Percentiles rank a stretch among this genome's conserved stretches.
These are phyloP conservation scores for Papilio xuthus DNA, from an alignment of 1,140 invertebrate species.

Conservation along the genomic window DNA sequence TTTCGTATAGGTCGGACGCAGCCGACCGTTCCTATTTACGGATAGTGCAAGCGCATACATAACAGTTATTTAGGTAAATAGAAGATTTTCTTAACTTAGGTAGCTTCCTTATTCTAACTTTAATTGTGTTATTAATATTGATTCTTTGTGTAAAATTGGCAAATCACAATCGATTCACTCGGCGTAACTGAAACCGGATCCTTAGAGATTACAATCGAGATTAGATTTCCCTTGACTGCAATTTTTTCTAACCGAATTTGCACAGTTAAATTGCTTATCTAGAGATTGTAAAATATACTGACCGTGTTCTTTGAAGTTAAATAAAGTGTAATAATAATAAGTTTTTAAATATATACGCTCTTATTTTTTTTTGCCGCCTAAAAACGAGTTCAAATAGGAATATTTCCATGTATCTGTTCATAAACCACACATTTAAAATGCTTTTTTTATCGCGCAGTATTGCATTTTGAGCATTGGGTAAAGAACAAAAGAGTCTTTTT, in stretches of 20 bases:
- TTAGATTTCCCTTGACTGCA: slow-evolving; percentile 28
- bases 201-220: neutral
- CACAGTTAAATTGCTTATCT: slow-evolving; percentile 9
- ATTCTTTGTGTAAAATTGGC: neutral
- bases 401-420: too few species aligned
- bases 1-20: too few species aligned
- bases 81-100: neutral
- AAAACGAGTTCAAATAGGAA: too few species aligned
- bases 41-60: too few species aligned
- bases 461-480: too few species aligned
- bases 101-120: neutral
- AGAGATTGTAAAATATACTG: neutral
- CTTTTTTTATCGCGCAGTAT: too few species aligned
- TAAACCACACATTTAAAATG: too few species aligned
- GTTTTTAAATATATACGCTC: too few species aligned
- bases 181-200: neutral
- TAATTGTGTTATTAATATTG: neutral
- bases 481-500: too few species aligned
- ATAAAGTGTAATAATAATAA: neutral
- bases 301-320: neutral
- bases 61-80: too few species aligned
- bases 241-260: slow-evolving; percentile 20
- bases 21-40: too few species aligned
- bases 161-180: slow-evolving; percentile 11
- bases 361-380: too few species aligned